Percentiles rank a stretch among this genome's conserved stretches.
phyloP scores from a whole-genome alignment of 1,140 invertebrate genomes.

The Brevipalpus yothersi region DNA sequence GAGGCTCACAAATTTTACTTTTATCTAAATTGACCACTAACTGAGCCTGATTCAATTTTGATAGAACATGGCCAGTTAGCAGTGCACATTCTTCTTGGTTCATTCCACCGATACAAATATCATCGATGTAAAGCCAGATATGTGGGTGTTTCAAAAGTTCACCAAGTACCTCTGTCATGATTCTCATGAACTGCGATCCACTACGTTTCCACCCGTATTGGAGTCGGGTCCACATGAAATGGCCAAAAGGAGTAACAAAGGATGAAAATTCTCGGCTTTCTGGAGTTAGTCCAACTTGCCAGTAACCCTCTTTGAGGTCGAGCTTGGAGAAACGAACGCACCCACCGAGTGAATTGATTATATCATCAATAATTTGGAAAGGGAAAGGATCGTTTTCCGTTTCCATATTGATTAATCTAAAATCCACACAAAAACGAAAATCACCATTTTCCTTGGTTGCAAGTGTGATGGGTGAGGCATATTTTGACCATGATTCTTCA shows the following conservation, averaged over 20 bases:
- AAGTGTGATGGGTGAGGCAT: not conserved
- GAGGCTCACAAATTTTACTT: not conserved
- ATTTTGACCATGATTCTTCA: not conserved
- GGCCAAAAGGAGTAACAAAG: conserved; percentile 1
- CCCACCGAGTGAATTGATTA: not conserved
- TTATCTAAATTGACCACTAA: not conserved
- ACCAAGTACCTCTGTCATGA: not conserved
- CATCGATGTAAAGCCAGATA: not conserved
- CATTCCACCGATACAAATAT: not conserved
- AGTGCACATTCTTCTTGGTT: not conserved
- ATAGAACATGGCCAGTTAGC: not conserved
- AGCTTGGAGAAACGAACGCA: not conserved
- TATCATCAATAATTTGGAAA: not conserved
- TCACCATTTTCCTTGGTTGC: not conserved
- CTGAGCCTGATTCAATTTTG: not conserved
- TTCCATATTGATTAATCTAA: not conserved
- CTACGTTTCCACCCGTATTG: not conserved
- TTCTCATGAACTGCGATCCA: not conserved
- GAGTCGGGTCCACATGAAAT: not conserved
- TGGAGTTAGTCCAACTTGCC: not conserved
- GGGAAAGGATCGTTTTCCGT: not conserved
- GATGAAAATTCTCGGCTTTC: not conserved
- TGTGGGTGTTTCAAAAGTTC: not conserved
- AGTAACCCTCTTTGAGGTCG: conserved; percentile 3
- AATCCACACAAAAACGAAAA: not conserved